Evolutionary conservation across 2,113 vertebrate genomes (phyloP), one percentile per base, ranked within the genome.

Genomic region (Monopterus albus): DNA sequence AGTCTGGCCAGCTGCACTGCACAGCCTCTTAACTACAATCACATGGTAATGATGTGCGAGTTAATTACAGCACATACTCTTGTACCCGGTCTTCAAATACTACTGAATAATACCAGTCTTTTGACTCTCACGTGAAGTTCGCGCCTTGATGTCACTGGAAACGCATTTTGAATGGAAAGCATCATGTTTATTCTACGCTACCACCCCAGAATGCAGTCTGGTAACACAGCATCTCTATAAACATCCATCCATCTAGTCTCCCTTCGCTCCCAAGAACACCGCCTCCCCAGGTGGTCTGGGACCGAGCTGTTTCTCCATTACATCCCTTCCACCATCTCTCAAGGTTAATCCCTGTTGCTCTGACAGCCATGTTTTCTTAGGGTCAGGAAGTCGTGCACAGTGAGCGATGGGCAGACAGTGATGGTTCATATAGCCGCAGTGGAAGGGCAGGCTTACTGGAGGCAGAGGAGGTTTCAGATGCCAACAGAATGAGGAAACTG

Each of bases 321-420:
- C 63, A 61, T 36, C 61, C 40, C 69, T 39, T 61, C 23, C 31
- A 4, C 55, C 45, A 4, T 49, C 73, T 50, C 74, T 75, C 62
- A 75, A 85, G 81, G 81, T 90, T 81, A 84, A 83, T 79, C 71
- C 79, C 17, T 1, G 21, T 46, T 17, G 35, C 50, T 81, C 50
- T 53, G 75, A 72, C 67, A 75, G 67, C 38, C 52, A 26, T 58
- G 65, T 59, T 77, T 68, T 78, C 23, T 47, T 35, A 17, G 3
- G 78, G 75, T 80, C 45, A 83, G 76, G 40, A 58, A 55, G 72
- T 67, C 66, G 17, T 65, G 36, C 63, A 0, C 63, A 60, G 53
- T 18, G 76, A 52, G 60, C 7, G 26, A 39, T 15, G 67, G 50
- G 49, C 72, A 40, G 84, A 23, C 61, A 7, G 45, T 49, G 75